Evolutionary conservation across 1,140 invertebrate species (phyloP), one percentile per base, ranked within the genome.

Genomic region (Gonioctena quinquepunctata): DNA sequence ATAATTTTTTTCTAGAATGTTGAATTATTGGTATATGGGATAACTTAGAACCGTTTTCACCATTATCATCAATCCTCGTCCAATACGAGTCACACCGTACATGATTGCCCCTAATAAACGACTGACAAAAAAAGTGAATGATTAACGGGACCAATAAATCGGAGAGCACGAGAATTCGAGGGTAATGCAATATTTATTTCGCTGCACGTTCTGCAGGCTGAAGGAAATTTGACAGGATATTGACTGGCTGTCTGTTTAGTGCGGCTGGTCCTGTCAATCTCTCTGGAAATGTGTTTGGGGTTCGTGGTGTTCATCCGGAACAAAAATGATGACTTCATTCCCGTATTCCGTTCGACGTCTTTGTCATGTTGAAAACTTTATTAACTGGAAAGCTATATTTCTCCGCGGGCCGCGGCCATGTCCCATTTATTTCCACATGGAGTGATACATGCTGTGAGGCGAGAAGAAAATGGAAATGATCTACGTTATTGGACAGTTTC

Each of bases 181-280:
- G 21, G 21, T 59, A 25, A 59, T 23, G 56, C 56, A 59, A 59
- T 59, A 59, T 59, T 59, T 25, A 59, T 59, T 59, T 25, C 56
- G 56, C 23, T 13, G 21, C n/a, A 21, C 21, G 56, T 23, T 59
- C 26, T 59, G 25, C 56, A 42, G 33, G 56, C 13, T 26, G 56
- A 25, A 59, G 56, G 25, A 25, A 59, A 59, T 59, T 23, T 59
- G 56, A 59, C 56, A 59, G 56, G 23, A 59, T 59, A 59, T 59
- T 59, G 56, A 59, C 56, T 59, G 25, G 56, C 21, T 26, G 56
- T 59, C 56, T 59, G 25, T 59, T 25, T 59, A 59, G 25, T 59
- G 56, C 25, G 21, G 56, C 21, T 59, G 21, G 21, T 59, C n/a
- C 56, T 59, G 56, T 59, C 56, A 59, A 59, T 59, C 56, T 26